Conservation (phyloP, 2,113 vertebrate species). For the Anoplopoma fimbria region DNA sequence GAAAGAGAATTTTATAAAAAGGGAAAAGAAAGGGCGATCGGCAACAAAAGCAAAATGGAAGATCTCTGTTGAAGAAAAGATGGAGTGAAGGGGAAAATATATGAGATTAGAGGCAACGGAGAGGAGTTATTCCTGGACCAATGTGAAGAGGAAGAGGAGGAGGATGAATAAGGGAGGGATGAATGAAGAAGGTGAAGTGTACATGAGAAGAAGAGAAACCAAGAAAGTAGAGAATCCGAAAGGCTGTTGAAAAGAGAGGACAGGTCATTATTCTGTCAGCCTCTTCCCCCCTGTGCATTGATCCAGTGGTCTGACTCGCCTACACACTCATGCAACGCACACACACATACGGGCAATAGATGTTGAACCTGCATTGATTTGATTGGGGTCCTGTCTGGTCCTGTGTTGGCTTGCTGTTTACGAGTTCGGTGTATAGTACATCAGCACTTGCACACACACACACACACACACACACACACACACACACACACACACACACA, state of each 20-base stretch:
- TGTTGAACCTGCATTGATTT: slow-evolving; percentile 65
- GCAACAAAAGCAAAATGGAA: slow-evolving; percentile 54
- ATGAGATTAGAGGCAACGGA: slow-evolving; percentile 34
- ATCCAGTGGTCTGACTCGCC: slow-evolving; percentile 25
- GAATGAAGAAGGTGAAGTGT: slow-evolving; percentile 26
- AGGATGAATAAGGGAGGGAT: slow-evolving; percentile 22
- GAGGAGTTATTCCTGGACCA: slow-evolving; percentile 55
- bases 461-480: slow-evolving; percentile 1
- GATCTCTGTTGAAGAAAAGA: slow-evolving; percentile 47
- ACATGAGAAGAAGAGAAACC: background rate
- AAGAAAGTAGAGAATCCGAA: slow-evolving; percentile 9
- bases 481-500: slow-evolving; percentile 1
- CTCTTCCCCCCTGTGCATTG: slow-evolving; percentile 47
- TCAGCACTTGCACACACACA: background rate
- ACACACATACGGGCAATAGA: slow-evolving; percentile 19
- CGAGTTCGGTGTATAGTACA: slow-evolving; percentile 25
- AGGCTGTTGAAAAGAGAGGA: slow-evolving; percentile 60
- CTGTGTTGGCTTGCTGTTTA: slow-evolving; percentile 64
- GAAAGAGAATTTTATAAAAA: slow-evolving; percentile 59
- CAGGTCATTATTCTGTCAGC: slow-evolving; percentile 69
- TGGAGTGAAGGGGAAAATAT: slow-evolving; percentile 34
- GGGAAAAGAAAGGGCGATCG: slow-evolving; percentile 32
- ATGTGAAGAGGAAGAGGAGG: slow-evolving; percentile 9
- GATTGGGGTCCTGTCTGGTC: slow-evolving; percentile 60
- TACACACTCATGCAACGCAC: slow-evolving; percentile 1